These are phyloP conservation scores for Xenopus laevis DNA, from an alignment of 2,113 vertebrate species.

Conservation along the genomic window DNA sequence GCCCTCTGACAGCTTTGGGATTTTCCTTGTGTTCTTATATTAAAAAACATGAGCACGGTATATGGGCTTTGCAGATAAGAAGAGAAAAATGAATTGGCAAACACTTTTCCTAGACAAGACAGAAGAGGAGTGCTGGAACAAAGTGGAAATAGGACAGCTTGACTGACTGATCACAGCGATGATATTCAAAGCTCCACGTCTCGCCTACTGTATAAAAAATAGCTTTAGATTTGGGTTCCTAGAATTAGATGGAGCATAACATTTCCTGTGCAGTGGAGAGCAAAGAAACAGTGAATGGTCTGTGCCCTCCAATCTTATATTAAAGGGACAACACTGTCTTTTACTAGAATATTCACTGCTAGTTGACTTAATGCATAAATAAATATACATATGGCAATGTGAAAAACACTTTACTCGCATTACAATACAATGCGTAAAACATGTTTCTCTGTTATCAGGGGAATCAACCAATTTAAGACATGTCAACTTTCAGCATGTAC, in stretches of 20 bases:
- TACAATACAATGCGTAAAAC: no score
- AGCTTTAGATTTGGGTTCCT: conserved; percentile 54
- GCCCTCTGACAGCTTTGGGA: conserved; percentile 52
- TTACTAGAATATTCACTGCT: no score
- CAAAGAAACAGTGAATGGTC: background rate
- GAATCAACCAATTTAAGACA: no score
- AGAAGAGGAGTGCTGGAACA: conserved; percentile 58
- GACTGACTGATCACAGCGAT: conserved; percentile 53
- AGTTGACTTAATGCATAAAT: no score
- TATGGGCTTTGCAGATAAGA: conserved; percentile 64
- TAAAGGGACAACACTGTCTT: no score
- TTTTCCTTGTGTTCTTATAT: conserved; percentile 57
- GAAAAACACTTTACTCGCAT: no score
- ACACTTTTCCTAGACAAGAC: conserved; percentile 58
- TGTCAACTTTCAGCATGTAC: no score
- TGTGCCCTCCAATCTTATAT: no score
- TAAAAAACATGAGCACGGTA: conserved; percentile 53
- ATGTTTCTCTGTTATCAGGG: no score
- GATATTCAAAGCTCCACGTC: conserved; percentile 55
- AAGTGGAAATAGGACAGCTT: conserved; percentile 56
- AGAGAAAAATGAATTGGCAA: conserved; percentile 62
- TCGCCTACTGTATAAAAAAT: conserved; percentile 43
- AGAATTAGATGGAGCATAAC: conserved; percentile 45
- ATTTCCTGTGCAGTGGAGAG: conserved; percentile 27
- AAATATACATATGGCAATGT: no score